Evolutionary conservation across 2,888 invertebrate species (phyloP).

Genomic region (Cremastinae sp.): DNA sequence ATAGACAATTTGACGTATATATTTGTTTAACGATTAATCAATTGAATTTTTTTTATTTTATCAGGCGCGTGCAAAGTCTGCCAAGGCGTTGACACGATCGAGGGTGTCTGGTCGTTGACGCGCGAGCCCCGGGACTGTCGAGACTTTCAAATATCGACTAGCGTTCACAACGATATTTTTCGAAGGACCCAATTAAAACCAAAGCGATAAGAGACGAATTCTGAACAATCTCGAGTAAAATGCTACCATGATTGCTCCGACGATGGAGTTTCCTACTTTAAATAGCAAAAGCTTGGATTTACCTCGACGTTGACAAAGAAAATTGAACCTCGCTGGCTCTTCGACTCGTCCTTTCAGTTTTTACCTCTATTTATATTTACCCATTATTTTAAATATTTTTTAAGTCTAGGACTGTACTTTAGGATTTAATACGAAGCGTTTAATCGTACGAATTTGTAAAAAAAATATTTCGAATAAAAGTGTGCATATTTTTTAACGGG

Average conservation of each 20-base stretch:
- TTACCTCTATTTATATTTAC: too few relatives aligned
- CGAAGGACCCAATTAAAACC: conserved; percentile 63
- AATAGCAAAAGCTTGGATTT: too few relatives aligned
- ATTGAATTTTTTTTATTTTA: conserved; percentile 4
- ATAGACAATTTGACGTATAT: too few relatives aligned
- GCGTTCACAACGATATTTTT: conserved; percentile 71
- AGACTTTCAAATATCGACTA: conserved; percentile 71
- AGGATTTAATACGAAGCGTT: too few relatives aligned
- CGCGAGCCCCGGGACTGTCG: conserved; percentile 68
- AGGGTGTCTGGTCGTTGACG: conserved; percentile 71
- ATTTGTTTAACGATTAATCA: too few relatives aligned
- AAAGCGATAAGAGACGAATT: conserved; percentile 62
- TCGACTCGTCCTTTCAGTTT: too few relatives aligned
- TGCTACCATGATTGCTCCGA: conserved; percentile 3
- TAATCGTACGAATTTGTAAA: too few relatives aligned
- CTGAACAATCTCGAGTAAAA: conserved; percentile 17
- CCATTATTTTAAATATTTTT: too few relatives aligned
- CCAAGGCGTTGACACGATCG: conserved; percentile 72
- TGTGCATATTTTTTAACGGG: not conserved
- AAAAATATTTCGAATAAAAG: too few relatives aligned
- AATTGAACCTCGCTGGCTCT: too few relatives aligned
- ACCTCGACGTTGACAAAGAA: too few relatives aligned
- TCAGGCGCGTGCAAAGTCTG: conserved; percentile 73
- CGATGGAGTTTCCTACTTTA: not conserved
- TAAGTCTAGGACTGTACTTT: too few relatives aligned